Conservation (phyloP, 2,113 vertebrate genomes). For the Eudyptes chrysolophus region DNA sequence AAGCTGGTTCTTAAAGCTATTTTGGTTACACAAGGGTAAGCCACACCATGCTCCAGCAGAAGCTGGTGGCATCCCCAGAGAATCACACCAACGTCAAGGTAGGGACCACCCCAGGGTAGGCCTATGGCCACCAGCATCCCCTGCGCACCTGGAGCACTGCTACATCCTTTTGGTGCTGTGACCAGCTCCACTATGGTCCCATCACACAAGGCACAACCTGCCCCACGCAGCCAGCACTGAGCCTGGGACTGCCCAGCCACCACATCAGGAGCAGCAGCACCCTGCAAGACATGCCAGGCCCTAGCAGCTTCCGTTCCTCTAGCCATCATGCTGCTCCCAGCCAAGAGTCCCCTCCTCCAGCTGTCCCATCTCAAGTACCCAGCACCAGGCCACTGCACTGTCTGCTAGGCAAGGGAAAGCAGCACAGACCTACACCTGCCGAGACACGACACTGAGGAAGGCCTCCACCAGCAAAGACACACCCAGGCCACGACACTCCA, state of each 20-base stretch:
- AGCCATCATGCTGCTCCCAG: neutral
- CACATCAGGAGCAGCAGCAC: neutral
- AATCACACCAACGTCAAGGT: neutral
- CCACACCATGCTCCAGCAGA: neutral
- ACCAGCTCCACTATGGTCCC: neutral
- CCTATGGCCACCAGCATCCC: neutral
- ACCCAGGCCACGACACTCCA: rapidly evolving
- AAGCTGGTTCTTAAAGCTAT: neutral
- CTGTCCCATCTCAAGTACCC: neutral
- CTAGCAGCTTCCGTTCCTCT: neutral
- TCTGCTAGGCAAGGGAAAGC: too few relatives aligned
- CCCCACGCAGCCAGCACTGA: neutral
- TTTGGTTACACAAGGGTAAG: neutral
- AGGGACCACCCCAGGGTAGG: neutral
- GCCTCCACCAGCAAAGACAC: too few relatives aligned
- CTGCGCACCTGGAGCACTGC: neutral
- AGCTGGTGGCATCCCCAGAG: neutral
- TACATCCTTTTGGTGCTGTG: too few relatives aligned
- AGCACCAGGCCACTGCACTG: too few relatives aligned
- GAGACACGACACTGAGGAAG: too few relatives aligned
- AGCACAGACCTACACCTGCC: too few relatives aligned
- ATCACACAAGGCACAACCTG: neutral
- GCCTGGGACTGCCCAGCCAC: neutral
- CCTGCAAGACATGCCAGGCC: too few relatives aligned
- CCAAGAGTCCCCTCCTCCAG: neutral